Percentiles rank a stretch among this genome's conserved stretches.
These are phyloP conservation scores for Drosophila subobscura DNA, from an alignment of 1,140 invertebrate species.

Conservation along the genomic window DNA sequence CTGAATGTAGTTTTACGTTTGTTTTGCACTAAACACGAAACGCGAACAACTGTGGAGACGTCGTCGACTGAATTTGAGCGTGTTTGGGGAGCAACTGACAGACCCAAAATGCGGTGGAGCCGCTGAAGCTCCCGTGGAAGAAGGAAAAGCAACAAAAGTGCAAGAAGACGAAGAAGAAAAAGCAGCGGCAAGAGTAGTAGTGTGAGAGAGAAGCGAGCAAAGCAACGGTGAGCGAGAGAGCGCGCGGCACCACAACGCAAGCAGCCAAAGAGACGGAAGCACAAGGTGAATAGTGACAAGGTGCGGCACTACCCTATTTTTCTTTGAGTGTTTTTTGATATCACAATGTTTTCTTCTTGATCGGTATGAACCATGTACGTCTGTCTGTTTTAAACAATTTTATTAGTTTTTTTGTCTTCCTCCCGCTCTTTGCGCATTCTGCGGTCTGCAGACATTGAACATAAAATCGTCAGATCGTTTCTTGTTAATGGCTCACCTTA, in stretches of 20 bases:
- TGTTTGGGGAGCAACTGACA: conserved; percentile 66
- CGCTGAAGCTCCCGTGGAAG: conserved; percentile 46
- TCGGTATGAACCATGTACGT: too few species aligned
- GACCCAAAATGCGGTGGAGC: conserved; percentile 54
- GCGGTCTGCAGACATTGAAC: too few species aligned
- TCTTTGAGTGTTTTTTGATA: not conserved
- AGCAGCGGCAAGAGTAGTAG: conserved; percentile 22
- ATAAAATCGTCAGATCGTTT: too few species aligned
- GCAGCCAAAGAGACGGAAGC: not conserved
- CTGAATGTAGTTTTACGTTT: conserved; percentile 57
- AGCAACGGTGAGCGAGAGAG: conserved; percentile 10
- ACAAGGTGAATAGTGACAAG: conserved; percentile 1
- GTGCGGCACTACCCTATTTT: conserved; percentile 5
- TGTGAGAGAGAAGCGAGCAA: conserved; percentile 7
- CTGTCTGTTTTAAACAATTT: too few species aligned
- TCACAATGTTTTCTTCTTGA: too few species aligned
- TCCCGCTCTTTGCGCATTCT: too few species aligned
- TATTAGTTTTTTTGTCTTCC: too few species aligned
- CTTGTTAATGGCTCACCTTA: too few species aligned
- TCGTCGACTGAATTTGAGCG: conserved; percentile 53
- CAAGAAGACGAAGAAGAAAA: conserved; percentile 33
- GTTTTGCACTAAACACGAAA: conserved; percentile 6
- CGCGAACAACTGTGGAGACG: not conserved
- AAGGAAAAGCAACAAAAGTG: conserved; percentile 38
- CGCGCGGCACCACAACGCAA: conserved; percentile 31